Conservation (phyloP, 2,888 invertebrate species). For the Campoplex nolae region DNA sequence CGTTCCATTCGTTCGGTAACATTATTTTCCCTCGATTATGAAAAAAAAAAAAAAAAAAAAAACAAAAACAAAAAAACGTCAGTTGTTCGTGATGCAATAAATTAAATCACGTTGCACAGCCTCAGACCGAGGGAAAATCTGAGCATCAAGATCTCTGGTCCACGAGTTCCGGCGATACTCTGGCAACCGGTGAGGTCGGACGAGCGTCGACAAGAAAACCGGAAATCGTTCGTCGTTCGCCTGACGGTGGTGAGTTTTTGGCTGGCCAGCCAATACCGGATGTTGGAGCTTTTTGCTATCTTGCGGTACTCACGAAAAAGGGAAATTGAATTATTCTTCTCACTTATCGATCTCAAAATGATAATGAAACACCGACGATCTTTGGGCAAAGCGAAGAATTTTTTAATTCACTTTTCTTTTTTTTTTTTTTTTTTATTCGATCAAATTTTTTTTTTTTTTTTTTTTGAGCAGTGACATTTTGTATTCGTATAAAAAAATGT, state of each 20-base stretch:
- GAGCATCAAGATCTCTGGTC: slow-evolving; percentile 55
- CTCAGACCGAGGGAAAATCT: slow-evolving; percentile 39
- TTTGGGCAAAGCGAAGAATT: neutral
- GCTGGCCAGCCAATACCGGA: slow-evolving; percentile 86
- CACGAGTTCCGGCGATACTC: slow-evolving; percentile 62
- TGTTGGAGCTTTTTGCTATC: slow-evolving; percentile 87
- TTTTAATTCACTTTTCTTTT: neutral
- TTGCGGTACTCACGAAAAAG: slow-evolving; percentile 85
- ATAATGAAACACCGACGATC: slow-evolving; percentile 27
- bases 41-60: neutral
- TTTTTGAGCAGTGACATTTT: neutral
- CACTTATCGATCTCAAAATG: neutral
- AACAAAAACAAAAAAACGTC: neutral
- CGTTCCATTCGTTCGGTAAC: neutral
- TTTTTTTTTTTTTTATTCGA: neutral
- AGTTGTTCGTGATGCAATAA: neutral
- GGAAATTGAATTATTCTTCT: slow-evolving; percentile 64
- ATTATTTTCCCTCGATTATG: neutral
- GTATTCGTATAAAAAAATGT: neutral
- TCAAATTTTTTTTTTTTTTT: neutral
- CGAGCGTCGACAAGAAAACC: slow-evolving; percentile 77
- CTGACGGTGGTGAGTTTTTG: slow-evolving; percentile 87
- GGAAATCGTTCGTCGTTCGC: slow-evolving; percentile 85
- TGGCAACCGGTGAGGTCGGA: slow-evolving; percentile 54
- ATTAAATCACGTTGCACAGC: slow-evolving; percentile 36